A percentile compares a stretch with the other conserved stretches of the same genome.
Conservation (phyloP, 2,113 vertebrate species). For the Neodontobutis hainanensis region DNA sequence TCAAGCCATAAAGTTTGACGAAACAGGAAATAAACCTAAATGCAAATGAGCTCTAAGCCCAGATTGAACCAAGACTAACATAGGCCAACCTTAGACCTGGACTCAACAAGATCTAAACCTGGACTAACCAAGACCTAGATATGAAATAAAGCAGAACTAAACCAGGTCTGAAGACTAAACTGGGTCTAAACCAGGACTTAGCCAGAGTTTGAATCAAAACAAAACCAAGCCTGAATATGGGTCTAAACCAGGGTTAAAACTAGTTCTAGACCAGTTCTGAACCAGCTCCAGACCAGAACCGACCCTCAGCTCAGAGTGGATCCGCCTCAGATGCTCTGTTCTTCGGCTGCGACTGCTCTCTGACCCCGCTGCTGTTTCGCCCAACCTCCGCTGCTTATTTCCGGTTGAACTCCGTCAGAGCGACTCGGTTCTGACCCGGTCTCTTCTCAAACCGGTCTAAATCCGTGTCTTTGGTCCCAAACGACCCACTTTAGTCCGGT, state of each 20-base stretch:
- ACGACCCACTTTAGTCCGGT: not conserved
- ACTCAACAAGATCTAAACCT: not conserved
- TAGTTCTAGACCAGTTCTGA: too few relatives aligned
- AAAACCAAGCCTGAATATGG: too few relatives aligned
- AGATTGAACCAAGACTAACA: too few relatives aligned
- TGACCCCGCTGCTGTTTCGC: slow-evolving; percentile 17
- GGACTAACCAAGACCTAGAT: not conserved
- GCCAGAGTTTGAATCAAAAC: too few relatives aligned
- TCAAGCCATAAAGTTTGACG: too few relatives aligned
- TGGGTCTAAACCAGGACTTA: too few relatives aligned
- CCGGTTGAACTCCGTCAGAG: slow-evolving; percentile 1
- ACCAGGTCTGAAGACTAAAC: not conserved
- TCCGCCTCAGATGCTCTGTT: not conserved
- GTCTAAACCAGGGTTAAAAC: too few relatives aligned
- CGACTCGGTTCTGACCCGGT: slow-evolving; percentile 10
- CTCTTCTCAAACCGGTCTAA: not conserved
- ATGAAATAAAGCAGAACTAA: not conserved
- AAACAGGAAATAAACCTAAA: too few relatives aligned
- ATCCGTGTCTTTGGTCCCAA: not conserved
- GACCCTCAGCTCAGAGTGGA: not conserved
- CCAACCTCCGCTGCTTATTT: slow-evolving; percentile 25
- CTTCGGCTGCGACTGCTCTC: not conserved
- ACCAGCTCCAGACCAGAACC: too few relatives aligned
- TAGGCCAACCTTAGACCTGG: not conserved
- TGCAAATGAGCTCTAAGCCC: too few relatives aligned